A percentile compares a stretch with the other conserved stretches of the same genome.
phyloP scores from a whole-genome alignment of 2,888 invertebrate genomes.

The Andrena trimmerana region DNA sequence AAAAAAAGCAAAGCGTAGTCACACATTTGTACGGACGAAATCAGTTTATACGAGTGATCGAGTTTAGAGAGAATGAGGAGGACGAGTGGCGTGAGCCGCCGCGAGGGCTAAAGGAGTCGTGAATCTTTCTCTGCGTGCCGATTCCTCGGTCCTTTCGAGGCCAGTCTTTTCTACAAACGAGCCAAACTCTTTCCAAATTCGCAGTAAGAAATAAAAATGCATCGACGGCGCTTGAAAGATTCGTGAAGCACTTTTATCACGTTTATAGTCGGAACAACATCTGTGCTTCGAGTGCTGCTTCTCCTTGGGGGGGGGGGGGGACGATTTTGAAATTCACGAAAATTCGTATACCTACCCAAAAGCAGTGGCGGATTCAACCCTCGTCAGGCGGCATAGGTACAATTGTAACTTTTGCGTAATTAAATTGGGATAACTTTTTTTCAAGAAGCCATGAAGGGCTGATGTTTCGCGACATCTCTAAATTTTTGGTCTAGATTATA shows the following conservation, averaged over 20 bases:
- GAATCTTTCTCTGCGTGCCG: conserved; percentile 20
- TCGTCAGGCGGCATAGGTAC: too few species aligned
- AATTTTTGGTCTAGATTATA: too few species aligned
- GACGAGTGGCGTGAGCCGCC: conserved; percentile 5
- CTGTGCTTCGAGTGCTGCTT: conserved; percentile 29
- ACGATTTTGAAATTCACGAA: too few species aligned
- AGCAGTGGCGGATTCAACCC: too few species aligned
- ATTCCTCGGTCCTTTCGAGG: conserved; percentile 27
- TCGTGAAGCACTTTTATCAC: neutral
- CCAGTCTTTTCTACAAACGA: neutral
- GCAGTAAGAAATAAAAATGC: neutral
- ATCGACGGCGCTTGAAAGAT: neutral
- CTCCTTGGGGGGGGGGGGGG: too few species aligned
- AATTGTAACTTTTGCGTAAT: too few species aligned
- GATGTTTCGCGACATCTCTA: too few species aligned
- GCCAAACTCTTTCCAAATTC: neutral
- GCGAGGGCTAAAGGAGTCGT: neutral
- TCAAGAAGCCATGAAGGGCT: too few species aligned
- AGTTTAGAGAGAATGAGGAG: conserved; percentile 23
- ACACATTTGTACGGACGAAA: conserved; percentile 35
- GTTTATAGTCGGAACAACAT: neutral
- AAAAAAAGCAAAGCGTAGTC: conserved; percentile 17
- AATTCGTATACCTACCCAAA: too few species aligned
- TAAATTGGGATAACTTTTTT: too few species aligned
- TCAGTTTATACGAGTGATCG: conserved; percentile 43